Conservation (phyloP, 2,113 vertebrate species). For the Lucifuga dentata region DNA sequence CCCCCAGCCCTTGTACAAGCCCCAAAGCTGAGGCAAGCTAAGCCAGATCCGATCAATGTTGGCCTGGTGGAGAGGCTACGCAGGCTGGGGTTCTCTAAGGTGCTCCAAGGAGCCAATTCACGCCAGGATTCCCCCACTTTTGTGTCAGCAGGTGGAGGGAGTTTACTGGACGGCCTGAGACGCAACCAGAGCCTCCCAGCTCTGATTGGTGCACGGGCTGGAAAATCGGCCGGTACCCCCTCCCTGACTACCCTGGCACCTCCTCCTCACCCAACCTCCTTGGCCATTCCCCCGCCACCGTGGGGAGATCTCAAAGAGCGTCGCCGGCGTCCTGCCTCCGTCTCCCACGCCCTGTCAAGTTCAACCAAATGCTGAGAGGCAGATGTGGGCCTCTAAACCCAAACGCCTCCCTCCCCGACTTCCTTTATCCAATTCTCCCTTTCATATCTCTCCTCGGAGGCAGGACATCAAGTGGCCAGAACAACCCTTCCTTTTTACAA, state of each 20-base stretch:
- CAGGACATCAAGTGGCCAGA: conserved; percentile 14
- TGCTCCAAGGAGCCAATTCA: conserved; percentile 74
- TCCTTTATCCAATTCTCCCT: background rate
- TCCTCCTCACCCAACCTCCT: conserved; percentile 75
- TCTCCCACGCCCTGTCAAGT: conserved; percentile 50
- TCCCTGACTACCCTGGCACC: conserved; percentile 51
- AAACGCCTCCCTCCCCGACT: no score
- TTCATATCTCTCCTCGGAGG: conserved; percentile 21
- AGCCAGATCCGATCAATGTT: conserved; percentile 74
- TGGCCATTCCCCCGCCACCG: conserved; percentile 72
- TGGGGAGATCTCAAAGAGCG: conserved; percentile 84
- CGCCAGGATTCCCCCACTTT: conserved; percentile 86
- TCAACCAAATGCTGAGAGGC: conserved; percentile 64
- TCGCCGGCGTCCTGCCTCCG: conserved; percentile 54
- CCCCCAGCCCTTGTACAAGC: conserved; percentile 23
- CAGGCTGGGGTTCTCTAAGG: conserved; percentile 89
- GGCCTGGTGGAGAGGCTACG: conserved; percentile 91
- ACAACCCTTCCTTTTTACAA: conserved; percentile 38
- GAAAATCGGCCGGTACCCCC: conserved; percentile 69
- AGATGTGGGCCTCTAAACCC: background rate
- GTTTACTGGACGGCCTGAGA: conserved; percentile 90
- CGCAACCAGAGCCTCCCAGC: conserved; percentile 95
- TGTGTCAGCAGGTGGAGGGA: conserved; percentile 86
- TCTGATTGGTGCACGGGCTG: conserved; percentile 85
- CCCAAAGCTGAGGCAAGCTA: background rate